A percentile compares a stretch with the other conserved stretches of the same genome.
phyloP scores from a whole-genome alignment of 2,888 invertebrate genomes.

The Mythimna pallens region DNA sequence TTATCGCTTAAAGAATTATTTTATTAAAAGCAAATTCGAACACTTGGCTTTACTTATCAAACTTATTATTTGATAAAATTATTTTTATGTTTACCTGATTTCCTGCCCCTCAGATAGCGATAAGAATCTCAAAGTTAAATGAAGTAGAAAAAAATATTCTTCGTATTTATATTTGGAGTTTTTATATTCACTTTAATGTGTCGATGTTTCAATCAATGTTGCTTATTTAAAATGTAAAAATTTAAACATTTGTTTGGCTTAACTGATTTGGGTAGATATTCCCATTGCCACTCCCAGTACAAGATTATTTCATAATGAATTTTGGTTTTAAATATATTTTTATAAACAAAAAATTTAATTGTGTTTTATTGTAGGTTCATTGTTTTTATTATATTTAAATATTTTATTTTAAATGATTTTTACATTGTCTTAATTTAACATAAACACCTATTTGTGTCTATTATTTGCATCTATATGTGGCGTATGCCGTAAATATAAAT shows the following conservation, averaged over 20 bases:
- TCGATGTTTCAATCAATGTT: neutral
- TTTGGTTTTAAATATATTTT: too few species aligned
- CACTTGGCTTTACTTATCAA: slow-evolving; percentile 53
- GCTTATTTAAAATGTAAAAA: neutral
- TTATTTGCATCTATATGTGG: too few species aligned
- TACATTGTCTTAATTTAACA: too few species aligned
- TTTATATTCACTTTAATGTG: neutral
- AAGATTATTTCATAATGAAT: too few species aligned
- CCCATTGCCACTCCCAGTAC: too few species aligned
- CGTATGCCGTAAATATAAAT: too few species aligned
- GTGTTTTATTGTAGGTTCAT: neutral
- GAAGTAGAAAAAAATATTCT: neutral
- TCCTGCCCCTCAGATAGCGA: slow-evolving; percentile 43
- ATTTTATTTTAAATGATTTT: too few species aligned
- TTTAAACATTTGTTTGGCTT: too few species aligned
- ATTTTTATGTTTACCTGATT: slow-evolving; percentile 41
- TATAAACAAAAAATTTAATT: too few species aligned
- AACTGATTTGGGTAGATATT: too few species aligned
- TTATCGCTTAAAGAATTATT: slow-evolving; percentile 56
- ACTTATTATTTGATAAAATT: slow-evolving; percentile 43
- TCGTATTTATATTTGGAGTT: neutral
- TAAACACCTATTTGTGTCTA: too few species aligned
- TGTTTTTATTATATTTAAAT: too few species aligned
- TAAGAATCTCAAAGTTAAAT: slow-evolving; percentile 29
- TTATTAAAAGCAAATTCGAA: slow-evolving; percentile 56